Percentiles rank a stretch among this genome's conserved stretches.
Evolutionary conservation across 2,113 vertebrate genomes (phyloP).

Genomic region (Alethe castanea): DNA sequence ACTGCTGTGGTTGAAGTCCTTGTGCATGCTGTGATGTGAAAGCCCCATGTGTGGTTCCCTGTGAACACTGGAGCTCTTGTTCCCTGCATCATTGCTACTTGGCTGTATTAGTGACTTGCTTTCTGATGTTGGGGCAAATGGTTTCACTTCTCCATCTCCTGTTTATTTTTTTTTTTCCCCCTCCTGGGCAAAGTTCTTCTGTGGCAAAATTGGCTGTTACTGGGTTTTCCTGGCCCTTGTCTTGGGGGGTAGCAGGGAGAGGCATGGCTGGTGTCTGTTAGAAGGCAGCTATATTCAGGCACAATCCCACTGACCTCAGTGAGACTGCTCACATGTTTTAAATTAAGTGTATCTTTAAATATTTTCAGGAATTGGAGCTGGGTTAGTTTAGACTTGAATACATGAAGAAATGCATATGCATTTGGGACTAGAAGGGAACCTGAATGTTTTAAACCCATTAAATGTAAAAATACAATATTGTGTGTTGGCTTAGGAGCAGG

Average conservation of each 20-base stretch:
- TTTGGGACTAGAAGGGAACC: neutral
- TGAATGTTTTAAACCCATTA: slow-evolving; percentile 5
- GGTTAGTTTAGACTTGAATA: slow-evolving; percentile 7
- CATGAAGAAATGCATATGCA: neutral
- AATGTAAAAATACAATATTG: neutral
- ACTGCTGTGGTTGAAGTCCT: neutral
- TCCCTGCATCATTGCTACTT: neutral
- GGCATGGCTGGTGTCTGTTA: neutral
- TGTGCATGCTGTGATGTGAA: neutral
- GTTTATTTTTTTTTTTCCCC: neutral
- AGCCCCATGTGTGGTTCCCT: neutral
- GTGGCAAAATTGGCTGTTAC: neutral
- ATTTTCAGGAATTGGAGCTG: neutral
- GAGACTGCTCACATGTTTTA: slow-evolving; percentile 6
- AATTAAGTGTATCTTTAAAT: neutral
- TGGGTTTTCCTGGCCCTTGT: neutral
- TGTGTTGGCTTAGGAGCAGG: neutral
- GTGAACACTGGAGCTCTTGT: neutral
- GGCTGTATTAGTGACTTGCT: neutral
- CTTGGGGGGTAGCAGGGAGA: neutral
- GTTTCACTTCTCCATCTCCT: neutral
- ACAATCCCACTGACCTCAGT: neutral
- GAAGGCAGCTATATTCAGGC: neutral
- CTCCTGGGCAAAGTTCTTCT: neutral
- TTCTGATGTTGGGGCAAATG: neutral